Evolutionary conservation across 37 sponge, comb jelly and placozoan species (phyloP).

Genomic region (Haliclona indistincta): DNA sequence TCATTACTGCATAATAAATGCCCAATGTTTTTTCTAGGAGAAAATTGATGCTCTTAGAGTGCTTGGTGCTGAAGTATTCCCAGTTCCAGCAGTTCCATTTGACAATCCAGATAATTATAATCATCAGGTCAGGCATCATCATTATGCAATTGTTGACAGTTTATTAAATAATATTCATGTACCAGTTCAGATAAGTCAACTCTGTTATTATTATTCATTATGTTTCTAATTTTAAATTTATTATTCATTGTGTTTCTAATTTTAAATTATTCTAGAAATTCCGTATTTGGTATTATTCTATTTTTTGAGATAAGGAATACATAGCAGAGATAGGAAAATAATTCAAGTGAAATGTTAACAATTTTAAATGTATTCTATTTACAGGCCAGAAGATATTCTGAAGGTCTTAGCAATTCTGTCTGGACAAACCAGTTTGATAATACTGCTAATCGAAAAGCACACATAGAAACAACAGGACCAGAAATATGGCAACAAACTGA

Average conservation of each 20-base stretch:
- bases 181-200: too few species aligned
- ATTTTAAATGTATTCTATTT: neutral
- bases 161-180: too few species aligned
- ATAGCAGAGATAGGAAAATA: too few species aligned
- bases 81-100: conserved; percentile 89
- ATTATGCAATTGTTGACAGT: too few species aligned
- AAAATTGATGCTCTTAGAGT: conserved; percentile 82
- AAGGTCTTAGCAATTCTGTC: conserved; percentile 72
- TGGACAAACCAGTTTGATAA: conserved; percentile 97
- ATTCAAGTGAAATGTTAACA: neutral
- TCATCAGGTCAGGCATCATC: conserved; percentile 69
- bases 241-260: too few species aligned
- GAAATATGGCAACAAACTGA: conserved; percentile 87
- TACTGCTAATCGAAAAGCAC: conserved; percentile 78
- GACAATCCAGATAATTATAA: conserved; percentile 86
- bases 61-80: conserved; percentile 84
- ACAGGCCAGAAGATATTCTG: conserved; percentile 75
- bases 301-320: too few species aligned
- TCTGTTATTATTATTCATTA: too few species aligned
- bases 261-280: too few species aligned
- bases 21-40: conserved; percentile 43
- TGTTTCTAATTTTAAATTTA: too few species aligned
- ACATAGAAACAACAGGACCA: conserved; percentile 86
- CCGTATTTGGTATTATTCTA: too few species aligned
- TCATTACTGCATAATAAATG: neutral